phyloP scores from a whole-genome alignment of 1,140 invertebrate genomes.

The Aphelenchoides avenae region DNA sequence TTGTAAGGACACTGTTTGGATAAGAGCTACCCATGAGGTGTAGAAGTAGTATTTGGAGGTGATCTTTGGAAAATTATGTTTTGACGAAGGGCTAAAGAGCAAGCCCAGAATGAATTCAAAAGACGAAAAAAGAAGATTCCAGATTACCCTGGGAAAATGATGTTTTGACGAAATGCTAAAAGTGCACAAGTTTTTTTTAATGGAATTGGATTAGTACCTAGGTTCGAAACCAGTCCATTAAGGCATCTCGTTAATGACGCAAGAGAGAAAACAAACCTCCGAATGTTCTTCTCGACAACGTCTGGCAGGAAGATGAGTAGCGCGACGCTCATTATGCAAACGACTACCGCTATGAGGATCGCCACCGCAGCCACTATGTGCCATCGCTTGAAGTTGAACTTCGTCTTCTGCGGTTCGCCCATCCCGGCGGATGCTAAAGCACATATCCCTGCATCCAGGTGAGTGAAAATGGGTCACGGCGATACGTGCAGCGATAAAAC shows the following conservation, averaged over 20 bases:
- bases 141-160: not conserved
- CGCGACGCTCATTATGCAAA: slow-evolving; percentile 41
- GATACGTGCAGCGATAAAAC: too few species aligned
- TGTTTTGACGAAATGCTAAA: not conserved
- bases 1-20: not conserved
- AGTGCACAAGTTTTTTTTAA: not conserved
- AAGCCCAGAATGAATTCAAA: slow-evolving; percentile 5
- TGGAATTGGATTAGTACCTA: slow-evolving; percentile 4
- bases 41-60: not conserved
- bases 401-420: slow-evolving; percentile 5
- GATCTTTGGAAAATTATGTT: not conserved
- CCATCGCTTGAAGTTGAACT: slow-evolving; percentile 25
- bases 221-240: too few species aligned
- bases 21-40: not conserved
- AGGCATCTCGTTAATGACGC: too few species aligned
- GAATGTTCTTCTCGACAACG: slow-evolving; percentile 44
- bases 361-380: slow-evolving; percentile 25
- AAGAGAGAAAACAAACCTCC: slow-evolving; percentile 14
- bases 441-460: too few species aligned
- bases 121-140: slow-evolving; percentile 6
- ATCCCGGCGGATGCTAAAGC: too few species aligned
- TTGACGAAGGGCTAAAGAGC: slow-evolving; percentile 8
- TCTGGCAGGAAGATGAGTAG: slow-evolving; percentile 38
- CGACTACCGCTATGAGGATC: slow-evolving; percentile 31
- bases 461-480: too few species aligned